Evolutionary conservation across 2,113 vertebrate genomes (phyloP).

Genomic region (Rafetus swinhoei): DNA sequence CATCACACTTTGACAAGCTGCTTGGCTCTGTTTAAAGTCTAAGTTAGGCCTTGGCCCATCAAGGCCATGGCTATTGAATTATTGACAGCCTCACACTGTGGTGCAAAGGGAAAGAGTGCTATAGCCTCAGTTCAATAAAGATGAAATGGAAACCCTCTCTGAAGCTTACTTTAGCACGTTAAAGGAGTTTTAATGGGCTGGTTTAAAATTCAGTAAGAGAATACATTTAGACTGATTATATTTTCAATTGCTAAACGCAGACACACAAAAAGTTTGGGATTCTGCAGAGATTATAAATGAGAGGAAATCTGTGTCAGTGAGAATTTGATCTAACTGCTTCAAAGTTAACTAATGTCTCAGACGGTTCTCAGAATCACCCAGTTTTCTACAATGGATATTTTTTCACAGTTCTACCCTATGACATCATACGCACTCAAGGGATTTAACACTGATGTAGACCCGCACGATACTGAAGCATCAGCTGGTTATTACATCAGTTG

Average conservation of each 20-base stretch:
- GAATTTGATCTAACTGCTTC: neutral
- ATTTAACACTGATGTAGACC: neutral
- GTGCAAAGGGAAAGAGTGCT: slow-evolving; percentile 74
- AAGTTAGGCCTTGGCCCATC: slow-evolving; percentile 81
- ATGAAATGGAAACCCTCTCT: slow-evolving; percentile 88
- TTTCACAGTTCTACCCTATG: neutral
- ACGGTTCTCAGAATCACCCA: neutral
- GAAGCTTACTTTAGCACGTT: slow-evolving; percentile 83
- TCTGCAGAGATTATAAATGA: slow-evolving; percentile 62
- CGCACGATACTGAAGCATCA: neutral
- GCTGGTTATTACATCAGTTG: neutral
- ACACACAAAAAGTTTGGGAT: slow-evolving; percentile 68
- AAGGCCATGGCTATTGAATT: slow-evolving; percentile 87
- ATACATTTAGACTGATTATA: slow-evolving; percentile 81
- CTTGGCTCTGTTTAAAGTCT: slow-evolving; percentile 85
- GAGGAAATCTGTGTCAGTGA: slow-evolving; percentile 19
- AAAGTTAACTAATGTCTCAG: neutral
- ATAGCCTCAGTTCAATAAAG: slow-evolving; percentile 80
- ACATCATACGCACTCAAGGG: accelerated
- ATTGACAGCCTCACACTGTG: slow-evolving; percentile 84
- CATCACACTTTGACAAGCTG: slow-evolving; percentile 83
- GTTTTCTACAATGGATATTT: neutral
- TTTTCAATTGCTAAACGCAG: slow-evolving; percentile 78
- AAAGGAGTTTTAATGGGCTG: slow-evolving; percentile 87
- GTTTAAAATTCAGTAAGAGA: slow-evolving; percentile 86